These are phyloP conservation scores for Ptyas mucosa DNA, from an alignment of 2,113 vertebrate genomes.

Conservation along the genomic window DNA sequence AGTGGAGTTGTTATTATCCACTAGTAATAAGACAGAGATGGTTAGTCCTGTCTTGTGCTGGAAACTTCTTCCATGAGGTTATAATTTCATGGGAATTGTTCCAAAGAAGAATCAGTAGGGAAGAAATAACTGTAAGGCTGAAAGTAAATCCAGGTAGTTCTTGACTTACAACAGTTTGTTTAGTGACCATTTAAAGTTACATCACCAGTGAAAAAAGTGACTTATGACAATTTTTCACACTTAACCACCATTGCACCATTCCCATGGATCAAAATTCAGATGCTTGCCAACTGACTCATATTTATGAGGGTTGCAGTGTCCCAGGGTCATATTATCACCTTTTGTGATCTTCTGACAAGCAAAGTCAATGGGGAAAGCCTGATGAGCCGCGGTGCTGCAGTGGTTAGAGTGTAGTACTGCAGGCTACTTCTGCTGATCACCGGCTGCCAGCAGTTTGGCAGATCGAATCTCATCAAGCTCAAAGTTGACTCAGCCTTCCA, in stretches of 20 bases:
- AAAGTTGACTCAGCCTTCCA: too few species aligned
- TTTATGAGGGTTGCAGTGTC: not conserved
- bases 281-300: not conserved
- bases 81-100: not conserved
- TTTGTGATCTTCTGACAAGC: not conserved
- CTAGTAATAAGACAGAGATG: slow-evolving; percentile 3
- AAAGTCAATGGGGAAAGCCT: not conserved
- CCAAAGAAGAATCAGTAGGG: not conserved
- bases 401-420: too few species aligned
- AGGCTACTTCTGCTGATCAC: too few species aligned
- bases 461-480: too few species aligned
- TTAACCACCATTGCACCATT: not conserved
- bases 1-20: not conserved
- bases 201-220: not conserved
- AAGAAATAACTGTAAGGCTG: not conserved
- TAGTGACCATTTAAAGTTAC: not conserved
- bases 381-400: not conserved
- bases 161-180: not conserved
- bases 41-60: not conserved
- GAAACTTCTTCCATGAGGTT: not conserved
- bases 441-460: too few species aligned
- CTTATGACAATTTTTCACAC: not conserved
- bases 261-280: not conserved
- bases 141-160: not conserved
- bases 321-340: not conserved